Conservation (phyloP, 2,113 vertebrate genomes). For the Mystacornis crossleyi region DNA sequence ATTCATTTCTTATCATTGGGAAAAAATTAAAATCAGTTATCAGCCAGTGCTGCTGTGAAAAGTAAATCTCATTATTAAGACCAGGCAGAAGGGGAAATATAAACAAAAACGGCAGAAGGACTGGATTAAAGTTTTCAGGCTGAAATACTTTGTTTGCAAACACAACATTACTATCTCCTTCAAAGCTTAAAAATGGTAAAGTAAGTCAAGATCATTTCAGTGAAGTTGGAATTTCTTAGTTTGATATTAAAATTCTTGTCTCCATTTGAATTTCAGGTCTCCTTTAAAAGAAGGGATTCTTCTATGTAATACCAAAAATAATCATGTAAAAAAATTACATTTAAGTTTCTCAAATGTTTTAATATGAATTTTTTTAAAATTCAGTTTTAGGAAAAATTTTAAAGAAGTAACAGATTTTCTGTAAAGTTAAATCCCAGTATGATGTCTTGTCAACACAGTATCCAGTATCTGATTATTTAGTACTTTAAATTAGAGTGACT, state of each 20-base stretch:
- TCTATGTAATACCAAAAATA: neutral
- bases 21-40: neutral
- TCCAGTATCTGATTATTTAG: neutral
- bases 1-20: neutral
- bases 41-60: neutral
- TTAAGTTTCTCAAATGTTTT: neutral
- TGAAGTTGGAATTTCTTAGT: neutral
- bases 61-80: neutral
- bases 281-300: neutral
- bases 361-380: neutral
- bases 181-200: neutral
- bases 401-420: neutral
- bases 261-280: neutral
- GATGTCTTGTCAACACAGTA: neutral
- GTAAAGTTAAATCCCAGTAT: neutral
- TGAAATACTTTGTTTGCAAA: neutral
- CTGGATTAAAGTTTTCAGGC: neutral
- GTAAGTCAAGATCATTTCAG: neutral
- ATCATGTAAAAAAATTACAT: neutral
- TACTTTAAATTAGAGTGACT: neutral
- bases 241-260: neutral
- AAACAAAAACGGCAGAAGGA: neutral
- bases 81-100: neutral
- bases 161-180: neutral
- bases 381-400: neutral